Base-by-base conservation (phyloP, 2,113 vertebrate species). In the Isurus oxyrinchus region DNA sequence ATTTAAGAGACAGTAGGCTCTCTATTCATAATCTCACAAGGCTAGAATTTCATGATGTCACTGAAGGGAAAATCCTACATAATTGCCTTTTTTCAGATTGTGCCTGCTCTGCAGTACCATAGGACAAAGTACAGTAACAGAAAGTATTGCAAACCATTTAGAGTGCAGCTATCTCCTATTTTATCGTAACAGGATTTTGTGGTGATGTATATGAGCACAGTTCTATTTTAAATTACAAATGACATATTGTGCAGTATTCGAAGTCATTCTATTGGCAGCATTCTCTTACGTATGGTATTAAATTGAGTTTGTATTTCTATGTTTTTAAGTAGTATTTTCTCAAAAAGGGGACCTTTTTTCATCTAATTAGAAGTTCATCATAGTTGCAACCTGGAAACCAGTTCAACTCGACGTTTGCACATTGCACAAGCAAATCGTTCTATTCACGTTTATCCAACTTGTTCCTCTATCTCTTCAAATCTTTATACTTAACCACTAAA, bases 1-100 rank as follows among this genome's bases (percentile, higher is more conserved):
- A 72, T 72, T 72, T 14, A 55, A 67, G 94, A 53, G 94, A 95
- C 66, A 72, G 67, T 95, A 69, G 67, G 67, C 49, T 72, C 55
- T 67, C 67, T 95, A 31, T 95, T 95, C 66, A 72, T 95, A 25
- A 72, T 72, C 44, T 95, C 66, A 55, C 49, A 95, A 55, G 66
- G 67, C 94, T 27, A 95, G 25, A 55, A 95, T 53, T 72, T 72
- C 67, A 95, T 69, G 94, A 95, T 67, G 94, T 95, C 94, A 95
- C 49, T 69, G 40, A 67, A 72, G 67, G 67, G 67, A 72, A 95
- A 95, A 95, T 72, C 67, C 94, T 55, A 72, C 67, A 95, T 72
- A 95, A 95, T 53, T 95, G 67, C 61, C 4, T 72, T 95, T 72
- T 49, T 40, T 25, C 10, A 95, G 27, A 55, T 55, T 95, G 49